These are phyloP conservation scores for Hippocampus mohnikei DNA, from an alignment of 2,113 vertebrate species.

Conservation along the genomic window DNA sequence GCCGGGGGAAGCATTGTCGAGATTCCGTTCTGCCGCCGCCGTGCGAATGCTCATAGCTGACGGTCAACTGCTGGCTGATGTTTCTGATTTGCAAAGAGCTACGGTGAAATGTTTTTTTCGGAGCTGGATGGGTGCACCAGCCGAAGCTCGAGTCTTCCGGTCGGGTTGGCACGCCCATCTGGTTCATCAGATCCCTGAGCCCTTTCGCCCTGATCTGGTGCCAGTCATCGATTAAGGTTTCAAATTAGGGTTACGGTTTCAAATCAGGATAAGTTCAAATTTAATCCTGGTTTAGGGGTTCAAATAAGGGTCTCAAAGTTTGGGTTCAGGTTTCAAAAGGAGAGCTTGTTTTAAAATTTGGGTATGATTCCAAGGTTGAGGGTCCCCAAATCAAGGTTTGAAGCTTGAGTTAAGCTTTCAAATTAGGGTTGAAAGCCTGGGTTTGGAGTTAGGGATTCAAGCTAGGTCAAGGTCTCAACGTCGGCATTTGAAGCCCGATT, in stretches of 20 bases:
- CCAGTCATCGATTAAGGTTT: not conserved
- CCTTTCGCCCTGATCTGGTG: not conserved
- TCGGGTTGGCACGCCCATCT: not conserved
- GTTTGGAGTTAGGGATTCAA: not conserved
- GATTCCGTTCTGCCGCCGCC: not conserved
- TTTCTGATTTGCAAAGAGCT: not conserved
- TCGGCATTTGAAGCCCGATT: no score
- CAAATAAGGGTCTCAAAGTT: not conserved
- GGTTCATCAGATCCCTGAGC: not conserved
- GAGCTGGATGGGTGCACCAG: slow-evolving; percentile 15
- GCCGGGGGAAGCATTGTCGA: slow-evolving; percentile 44
- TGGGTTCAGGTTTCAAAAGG: not conserved
- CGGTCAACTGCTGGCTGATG: not conserved
- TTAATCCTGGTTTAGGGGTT: not conserved
- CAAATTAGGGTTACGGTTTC: no score
- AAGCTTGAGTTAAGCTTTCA: not conserved
- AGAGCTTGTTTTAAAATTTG: not conserved
- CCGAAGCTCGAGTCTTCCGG: not conserved
- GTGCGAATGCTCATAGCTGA: slow-evolving; percentile 1
- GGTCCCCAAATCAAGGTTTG: not conserved
- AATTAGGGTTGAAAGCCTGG: not conserved
- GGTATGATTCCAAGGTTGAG: not conserved
- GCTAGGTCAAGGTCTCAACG: not conserved
- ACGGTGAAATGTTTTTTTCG: not conserved
- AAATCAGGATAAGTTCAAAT: not conserved